Evolutionary conservation across 2,797 vertebrate species (phyloP).

Genomic region (Linurgus olivaceus): DNA sequence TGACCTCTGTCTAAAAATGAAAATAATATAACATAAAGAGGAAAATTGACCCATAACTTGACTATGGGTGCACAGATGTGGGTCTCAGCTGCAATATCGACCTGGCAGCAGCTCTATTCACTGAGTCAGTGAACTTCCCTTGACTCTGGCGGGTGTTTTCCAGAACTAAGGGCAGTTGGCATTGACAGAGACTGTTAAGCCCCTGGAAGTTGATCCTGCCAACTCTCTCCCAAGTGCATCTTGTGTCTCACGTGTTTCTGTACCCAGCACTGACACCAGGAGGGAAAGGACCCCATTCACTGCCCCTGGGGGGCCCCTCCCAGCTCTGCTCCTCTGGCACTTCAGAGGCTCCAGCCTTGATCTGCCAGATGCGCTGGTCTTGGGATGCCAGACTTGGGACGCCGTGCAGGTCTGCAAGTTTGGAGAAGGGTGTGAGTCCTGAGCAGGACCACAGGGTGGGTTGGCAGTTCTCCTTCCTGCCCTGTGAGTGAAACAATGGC

Average conservation of each 20-base stretch:
- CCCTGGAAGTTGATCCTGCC: background rate
- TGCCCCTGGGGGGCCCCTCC: accelerated
- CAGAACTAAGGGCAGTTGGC: background rate
- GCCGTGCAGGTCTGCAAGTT: accelerated
- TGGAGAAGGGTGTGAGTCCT: background rate
- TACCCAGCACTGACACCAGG: background rate
- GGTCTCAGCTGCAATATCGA: accelerated
- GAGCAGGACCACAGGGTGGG: background rate
- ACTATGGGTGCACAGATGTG: background rate
- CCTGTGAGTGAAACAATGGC: background rate
- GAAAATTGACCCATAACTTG: background rate
- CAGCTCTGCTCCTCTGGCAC: background rate
- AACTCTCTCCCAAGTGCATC: background rate
- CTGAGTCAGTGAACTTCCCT: background rate
- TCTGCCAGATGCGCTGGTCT: background rate
- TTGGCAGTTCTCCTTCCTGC: background rate
- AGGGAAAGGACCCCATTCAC: background rate
- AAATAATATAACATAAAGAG: background rate
- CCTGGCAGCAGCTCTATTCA: background rate
- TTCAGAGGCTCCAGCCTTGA: background rate
- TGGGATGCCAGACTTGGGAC: background rate
- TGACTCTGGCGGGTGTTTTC: background rate
- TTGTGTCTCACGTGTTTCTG: accelerated
- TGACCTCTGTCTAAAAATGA: background rate
- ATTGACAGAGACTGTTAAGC: background rate